Percentiles rank a stretch among this genome's conserved stretches.
These are phyloP conservation scores for Trematocara variabile DNA, from an alignment of 2,113 vertebrate species.

Conservation along the genomic window DNA sequence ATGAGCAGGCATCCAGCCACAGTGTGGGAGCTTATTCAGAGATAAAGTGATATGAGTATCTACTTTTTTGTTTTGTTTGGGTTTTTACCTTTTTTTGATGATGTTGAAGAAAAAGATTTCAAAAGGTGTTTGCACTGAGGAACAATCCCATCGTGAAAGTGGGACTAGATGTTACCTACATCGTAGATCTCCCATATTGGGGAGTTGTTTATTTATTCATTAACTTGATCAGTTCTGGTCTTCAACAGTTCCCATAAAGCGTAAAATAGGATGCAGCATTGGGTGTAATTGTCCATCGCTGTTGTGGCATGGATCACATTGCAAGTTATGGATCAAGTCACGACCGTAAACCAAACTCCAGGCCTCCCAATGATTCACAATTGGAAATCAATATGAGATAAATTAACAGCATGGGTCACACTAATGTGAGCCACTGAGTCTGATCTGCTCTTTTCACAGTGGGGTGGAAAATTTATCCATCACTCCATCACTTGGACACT, in stretches of 20 bases:
- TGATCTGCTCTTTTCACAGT: background rate
- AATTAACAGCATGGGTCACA: constrained; percentile 24
- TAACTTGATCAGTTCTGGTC: constrained; percentile 4
- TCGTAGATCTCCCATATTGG: background rate
- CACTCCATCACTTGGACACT: background rate
- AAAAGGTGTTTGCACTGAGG: background rate
- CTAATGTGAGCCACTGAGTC: background rate
- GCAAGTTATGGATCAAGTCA: constrained; percentile 52
- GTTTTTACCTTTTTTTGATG: background rate
- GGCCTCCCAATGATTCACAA: background rate
- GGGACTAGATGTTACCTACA: background rate
- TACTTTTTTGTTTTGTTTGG: background rate
- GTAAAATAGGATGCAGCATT: background rate
- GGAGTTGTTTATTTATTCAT: constrained; percentile 36
- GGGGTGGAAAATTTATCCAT: background rate
- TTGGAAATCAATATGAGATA: constrained; percentile 50
- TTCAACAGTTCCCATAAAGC: background rate
- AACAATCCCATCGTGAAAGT: background rate
- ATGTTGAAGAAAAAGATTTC: constrained; percentile 19
- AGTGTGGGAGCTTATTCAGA: constrained; percentile 8
- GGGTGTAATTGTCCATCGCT: constrained; percentile 29
- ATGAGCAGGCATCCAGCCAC: constrained; percentile 16
- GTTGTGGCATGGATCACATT: constrained; percentile 49
- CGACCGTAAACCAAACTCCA: constrained; percentile 33
- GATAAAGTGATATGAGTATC: constrained; percentile 9